Evolutionary conservation across 2,113 vertebrate species (phyloP), one percentile per base, ranked within the genome.

Genomic region (Polypterus bichir): DNA sequence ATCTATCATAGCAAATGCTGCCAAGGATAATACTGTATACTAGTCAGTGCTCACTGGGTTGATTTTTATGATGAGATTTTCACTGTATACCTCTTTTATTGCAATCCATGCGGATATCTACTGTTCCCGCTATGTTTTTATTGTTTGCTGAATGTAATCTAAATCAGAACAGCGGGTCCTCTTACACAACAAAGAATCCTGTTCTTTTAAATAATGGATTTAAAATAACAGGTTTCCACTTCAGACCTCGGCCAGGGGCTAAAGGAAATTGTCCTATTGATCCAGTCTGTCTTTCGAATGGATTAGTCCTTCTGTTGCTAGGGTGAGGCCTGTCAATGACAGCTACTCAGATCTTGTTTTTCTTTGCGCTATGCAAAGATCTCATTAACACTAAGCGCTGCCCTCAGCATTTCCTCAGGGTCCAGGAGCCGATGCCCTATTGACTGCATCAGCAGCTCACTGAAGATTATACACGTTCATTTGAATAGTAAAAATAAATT

Each of bases 371-470:
- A 64, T 48, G 60, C 45, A 46, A 63, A 71, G 69, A 54, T 47
- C 64, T 59, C 63, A 72, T 70, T 71, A 67, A 55, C 49, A 45
- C 48, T 64, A 71, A 68, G 68, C 71, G 70, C 68, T 75, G 62
- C 58, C 65, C 27, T 76, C 73, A 77, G 76, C 73, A 61, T 70
- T 74, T 67, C 44, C 61, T 54, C 62, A 48, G 59, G 47, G 64
- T 68, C 68, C 63, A 49, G 47, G 55, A 54, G 65, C 66, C 64
- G 65, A 9, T 55, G 48, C 59, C 47, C 61, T 67, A 68, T 76
- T 74, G 73, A 79, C 68, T 46, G 45, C 65, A 5, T 71, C 59
- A 64, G 62, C 57, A 62, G 62, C 77, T 76, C 69, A 67, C 68
- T 68, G 58, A 63, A 64, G 61, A 65, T 71, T 73, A 54, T 8